phyloP scores from a whole-genome alignment of 2,888 invertebrate genomes.

The Volucella inflata region DNA sequence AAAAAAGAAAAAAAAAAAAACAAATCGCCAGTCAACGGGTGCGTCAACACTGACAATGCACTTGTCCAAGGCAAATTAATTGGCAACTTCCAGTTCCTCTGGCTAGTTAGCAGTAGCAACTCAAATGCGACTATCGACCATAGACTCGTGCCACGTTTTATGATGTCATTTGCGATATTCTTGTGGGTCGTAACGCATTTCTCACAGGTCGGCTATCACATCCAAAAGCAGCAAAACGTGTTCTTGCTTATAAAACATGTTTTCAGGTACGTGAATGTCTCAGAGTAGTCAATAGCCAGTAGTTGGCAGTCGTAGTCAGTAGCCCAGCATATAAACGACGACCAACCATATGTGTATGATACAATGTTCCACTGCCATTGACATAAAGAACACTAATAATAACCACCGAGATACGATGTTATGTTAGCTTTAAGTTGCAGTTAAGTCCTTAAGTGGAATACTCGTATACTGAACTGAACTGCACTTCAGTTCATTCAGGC shows the following conservation, averaged over 20 bases:
- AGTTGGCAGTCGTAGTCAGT: no score
- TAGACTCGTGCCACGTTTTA: constrained; percentile 37
- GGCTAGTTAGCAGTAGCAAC: neutral
- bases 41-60: constrained; percentile 45
- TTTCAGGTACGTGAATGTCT: constrained; percentile 30
- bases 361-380: constrained; percentile 70
- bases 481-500: constrained; percentile 32
- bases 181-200: neutral
- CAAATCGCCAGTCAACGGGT: constrained; percentile 4
- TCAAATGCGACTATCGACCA: neutral
- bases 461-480: constrained; percentile 8
- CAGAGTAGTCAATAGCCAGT: constrained; percentile 3
- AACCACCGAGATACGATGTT: constrained; percentile 39
- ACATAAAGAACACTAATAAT: constrained; percentile 59
- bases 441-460: constrained; percentile 31
- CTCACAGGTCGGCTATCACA: neutral
- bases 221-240: constrained; percentile 63
- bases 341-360: constrained; percentile 19
- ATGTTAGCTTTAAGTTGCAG: constrained; percentile 52
- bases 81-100: constrained; percentile 48
- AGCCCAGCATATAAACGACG: no score
- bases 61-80: constrained; percentile 42
- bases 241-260: constrained; percentile 33
- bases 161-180: constrained; percentile 57
- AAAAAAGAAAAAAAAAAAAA: constrained; percentile 2